Evolutionary conservation across 2,113 vertebrate genomes (phyloP), one percentile per base, ranked within the genome.

Genomic region (Microtus ochrogaster): DNA sequence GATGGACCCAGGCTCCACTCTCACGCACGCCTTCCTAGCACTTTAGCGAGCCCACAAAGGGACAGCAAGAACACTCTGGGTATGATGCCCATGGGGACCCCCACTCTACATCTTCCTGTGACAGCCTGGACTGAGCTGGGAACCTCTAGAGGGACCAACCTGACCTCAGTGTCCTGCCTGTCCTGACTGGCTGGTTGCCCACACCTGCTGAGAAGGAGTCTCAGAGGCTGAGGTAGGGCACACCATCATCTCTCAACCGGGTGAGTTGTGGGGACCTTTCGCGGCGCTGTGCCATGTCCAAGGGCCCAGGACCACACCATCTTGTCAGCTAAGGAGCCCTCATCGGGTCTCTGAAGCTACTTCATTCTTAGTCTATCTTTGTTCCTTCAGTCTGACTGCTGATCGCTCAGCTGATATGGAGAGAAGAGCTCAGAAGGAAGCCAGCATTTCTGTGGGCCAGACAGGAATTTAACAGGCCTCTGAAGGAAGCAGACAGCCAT

Each of bases 321-420:
- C 5, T 63, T 93, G 87, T 90, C 82, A 73, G 61, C 89, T 68
- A 77, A 33, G 24, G 61, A 26, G 1, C 36, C 77, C 70, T 61
- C 39, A 0, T 47, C 28, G 22, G 33, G 17, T 49, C 21, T 47
- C 9, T 47, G 47, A 8, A 47, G 47, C 47, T 10, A 47, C 77
- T 73, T 76, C 63, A 55, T 47, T 94, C 66, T 91, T 44, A 21
- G 76, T 66, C 89, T 92, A 73, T 86, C 93, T 91, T 44, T n/a
- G 17, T 61, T 74, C 58, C 81, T 17, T 33, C 41, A 3, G 28
- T 63, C 95, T 93, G 79, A 81, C 33, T 61, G 79, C 79, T 93
- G 94, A 85, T 68, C 0, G 22, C 65, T 89, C 87, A 14, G 55
- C 66, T 95, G 49, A 92, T 95, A 73, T 84, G 74, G 77, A 79